Base-by-base conservation (phyloP, 2,888 invertebrate species). In the Saturnia pavonia region DNA sequence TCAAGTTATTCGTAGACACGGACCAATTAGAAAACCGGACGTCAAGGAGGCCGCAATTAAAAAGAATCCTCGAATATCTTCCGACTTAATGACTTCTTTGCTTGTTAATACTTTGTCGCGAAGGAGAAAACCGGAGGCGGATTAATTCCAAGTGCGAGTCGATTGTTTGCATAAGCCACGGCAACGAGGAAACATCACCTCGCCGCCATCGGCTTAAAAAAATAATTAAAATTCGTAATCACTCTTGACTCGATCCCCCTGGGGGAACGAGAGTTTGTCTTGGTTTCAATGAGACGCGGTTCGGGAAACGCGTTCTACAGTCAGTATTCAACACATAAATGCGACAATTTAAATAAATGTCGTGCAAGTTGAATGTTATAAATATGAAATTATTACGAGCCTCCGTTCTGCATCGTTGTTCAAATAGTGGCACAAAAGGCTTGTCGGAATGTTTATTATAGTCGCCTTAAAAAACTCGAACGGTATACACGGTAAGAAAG, bases 201-300 rank as follows among this genome's bases (percentile, higher is more conserved):
- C 89, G 82, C 86, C 85, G 91, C 92, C 91, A 92, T 92, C 88
- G 94, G 93, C 94, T 94, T 94, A 93, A 94, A 94, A 94, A 93
- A 94, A 94, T 94, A 94, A 94, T 94, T 94, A 94, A 94, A 94
- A 94, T 92, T 92, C 91, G 93, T 93, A 94, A 94, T 94, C 92
- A 94, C 92, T 94, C 92, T 91, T 92, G 94, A 94, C 90, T 93
- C 89, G 88, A 81, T 83, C 89, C 91, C 88, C 86, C 77, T 77
- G 84, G 87, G 89, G 86, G 86, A 82, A 79, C 74, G 74, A 82
- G 83, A 82, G 83, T 82, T 80, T 85, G 89, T 86, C 88, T 89
- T 88, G 85, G 83, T 79, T 76, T 77, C 74, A 79, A 79, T 74
- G 77, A 79, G 68, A 72, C 72, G 63, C 22, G 57, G 25, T 70